phyloP scores from a whole-genome alignment of 2,113 vertebrate genomes.

The Notothenia coriiceps region DNA sequence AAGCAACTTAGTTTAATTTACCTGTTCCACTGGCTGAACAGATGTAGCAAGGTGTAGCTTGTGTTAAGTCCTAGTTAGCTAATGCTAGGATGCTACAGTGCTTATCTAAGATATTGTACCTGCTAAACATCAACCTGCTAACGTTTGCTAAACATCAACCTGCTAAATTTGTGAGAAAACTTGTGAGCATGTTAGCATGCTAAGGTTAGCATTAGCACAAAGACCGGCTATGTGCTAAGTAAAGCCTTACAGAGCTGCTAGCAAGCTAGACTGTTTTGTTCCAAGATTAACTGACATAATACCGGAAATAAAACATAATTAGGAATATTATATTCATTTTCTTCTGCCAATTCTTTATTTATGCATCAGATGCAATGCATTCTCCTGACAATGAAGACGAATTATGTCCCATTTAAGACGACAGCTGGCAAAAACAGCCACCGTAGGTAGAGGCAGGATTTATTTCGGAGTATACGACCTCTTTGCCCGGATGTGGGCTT shows the following conservation, averaged over 20 bases:
- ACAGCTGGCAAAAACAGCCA: slow-evolving; percentile 9
- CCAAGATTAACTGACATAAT: background rate
- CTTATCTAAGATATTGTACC: too few relatives aligned
- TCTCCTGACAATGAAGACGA: slow-evolving; percentile 7
- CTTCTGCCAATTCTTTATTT: background rate
- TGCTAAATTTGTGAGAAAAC: background rate
- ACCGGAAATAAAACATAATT: too few relatives aligned
- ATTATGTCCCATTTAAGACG: slow-evolving; percentile 28
- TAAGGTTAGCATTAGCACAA: too few relatives aligned
- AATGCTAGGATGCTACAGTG: too few relatives aligned
- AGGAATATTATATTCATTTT: too few relatives aligned
- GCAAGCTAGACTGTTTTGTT: background rate
- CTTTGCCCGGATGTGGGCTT: slow-evolving; percentile 9
- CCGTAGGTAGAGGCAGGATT: slow-evolving; percentile 7
- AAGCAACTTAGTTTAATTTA: too few relatives aligned
- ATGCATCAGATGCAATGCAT: background rate
- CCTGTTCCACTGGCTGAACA: too few relatives aligned
- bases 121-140: too few relatives aligned
- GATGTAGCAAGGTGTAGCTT: too few relatives aligned
- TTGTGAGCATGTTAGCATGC: background rate
- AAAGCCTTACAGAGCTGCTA: background rate
- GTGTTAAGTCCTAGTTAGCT: too few relatives aligned
- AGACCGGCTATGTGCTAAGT: too few relatives aligned
- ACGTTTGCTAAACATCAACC: background rate
- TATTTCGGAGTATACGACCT: slow-evolving; percentile 20